Evolutionary conservation across 2,888 invertebrate species (phyloP).

Genomic region (Ichneumon xanthorius): DNA sequence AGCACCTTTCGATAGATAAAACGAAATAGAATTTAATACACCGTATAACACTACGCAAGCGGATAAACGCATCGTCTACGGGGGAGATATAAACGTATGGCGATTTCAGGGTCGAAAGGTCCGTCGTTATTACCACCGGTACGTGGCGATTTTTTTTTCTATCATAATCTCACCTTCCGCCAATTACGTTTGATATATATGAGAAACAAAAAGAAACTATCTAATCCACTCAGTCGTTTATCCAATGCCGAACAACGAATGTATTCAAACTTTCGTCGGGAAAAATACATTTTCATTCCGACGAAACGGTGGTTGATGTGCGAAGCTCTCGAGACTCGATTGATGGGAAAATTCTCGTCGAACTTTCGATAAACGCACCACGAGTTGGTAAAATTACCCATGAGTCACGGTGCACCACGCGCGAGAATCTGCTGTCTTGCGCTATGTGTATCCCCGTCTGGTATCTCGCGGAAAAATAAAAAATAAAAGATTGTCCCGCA

Average conservation of each 20-base stretch:
- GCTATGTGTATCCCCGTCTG: slow-evolving; percentile 37
- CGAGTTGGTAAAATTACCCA: slow-evolving; percentile 46
- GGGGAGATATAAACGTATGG: slow-evolving; percentile 61
- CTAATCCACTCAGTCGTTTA: slow-evolving; percentile 45
- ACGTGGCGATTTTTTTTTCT: slow-evolving; percentile 50
- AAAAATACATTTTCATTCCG: slow-evolving; percentile 48
- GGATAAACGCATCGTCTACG: slow-evolving; percentile 51
- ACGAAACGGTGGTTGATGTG: slow-evolving; percentile 12
- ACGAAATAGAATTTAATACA: slow-evolving; percentile 69
- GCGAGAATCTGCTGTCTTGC: slow-evolving; percentile 44
- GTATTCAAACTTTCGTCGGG: background rate
- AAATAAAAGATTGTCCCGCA: slow-evolving; percentile 55
- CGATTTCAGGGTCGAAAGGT: slow-evolving; percentile 64
- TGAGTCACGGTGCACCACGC: slow-evolving; percentile 59
- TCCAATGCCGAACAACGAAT: slow-evolving; percentile 27
- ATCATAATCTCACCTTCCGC: slow-evolving; percentile 63
- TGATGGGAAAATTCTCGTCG: slow-evolving; percentile 48
- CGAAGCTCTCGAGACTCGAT: background rate
- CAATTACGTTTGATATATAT: slow-evolving; percentile 50
- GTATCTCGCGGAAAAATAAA: slow-evolving; percentile 43
- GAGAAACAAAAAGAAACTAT: slow-evolving; percentile 32
- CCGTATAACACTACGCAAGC: slow-evolving; percentile 26
- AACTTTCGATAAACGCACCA: slow-evolving; percentile 14
- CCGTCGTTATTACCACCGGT: slow-evolving; percentile 54
- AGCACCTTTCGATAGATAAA: slow-evolving; percentile 69